Evolutionary conservation across 1,140 invertebrate genomes (phyloP).

Genomic region (Pachyrhynchus sulphureomaculatus): DNA sequence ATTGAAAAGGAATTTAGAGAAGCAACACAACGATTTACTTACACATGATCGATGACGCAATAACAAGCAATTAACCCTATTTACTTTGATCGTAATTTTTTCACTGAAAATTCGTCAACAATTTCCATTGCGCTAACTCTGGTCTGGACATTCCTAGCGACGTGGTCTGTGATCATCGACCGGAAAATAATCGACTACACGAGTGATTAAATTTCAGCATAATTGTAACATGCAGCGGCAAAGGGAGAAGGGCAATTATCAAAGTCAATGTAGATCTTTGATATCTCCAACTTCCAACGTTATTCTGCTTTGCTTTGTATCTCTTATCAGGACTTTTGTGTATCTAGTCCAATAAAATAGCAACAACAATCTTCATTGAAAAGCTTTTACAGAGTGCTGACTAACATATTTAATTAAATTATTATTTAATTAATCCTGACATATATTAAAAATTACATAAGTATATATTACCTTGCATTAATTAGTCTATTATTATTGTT

Average conservation of each 20-base stretch:
- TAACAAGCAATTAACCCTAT: conserved; percentile 42
- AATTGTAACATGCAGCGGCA: conserved; percentile 50
- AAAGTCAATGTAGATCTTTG: conserved; percentile 41
- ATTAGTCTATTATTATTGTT: no score
- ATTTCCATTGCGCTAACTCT: conserved; percentile 51
- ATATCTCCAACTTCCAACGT: conserved; percentile 31
- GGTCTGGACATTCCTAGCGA: conserved; percentile 50
- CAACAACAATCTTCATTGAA: background rate
- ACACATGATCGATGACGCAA: conserved; percentile 42
- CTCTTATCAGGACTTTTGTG: conserved; percentile 12
- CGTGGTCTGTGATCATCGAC: conserved; percentile 49
- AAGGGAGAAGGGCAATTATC: conserved; percentile 42
- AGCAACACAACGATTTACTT: conserved; percentile 15
- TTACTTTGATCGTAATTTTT: conserved; percentile 47
- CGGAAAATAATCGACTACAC: conserved; percentile 51
- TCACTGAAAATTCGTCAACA: conserved; percentile 47
- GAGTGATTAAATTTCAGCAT: conserved; percentile 54
- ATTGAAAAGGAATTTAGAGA: conserved; percentile 1
- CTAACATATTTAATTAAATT: no score
- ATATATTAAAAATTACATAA: no score
- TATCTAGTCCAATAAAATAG: background rate
- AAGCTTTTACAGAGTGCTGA: background rate
- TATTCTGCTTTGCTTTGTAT: conserved; percentile 16
- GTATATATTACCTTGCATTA: no score
- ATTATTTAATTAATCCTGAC: no score